phyloP scores from a whole-genome alignment of 2,888 invertebrate species.

The Prosapia bicincta region DNA sequence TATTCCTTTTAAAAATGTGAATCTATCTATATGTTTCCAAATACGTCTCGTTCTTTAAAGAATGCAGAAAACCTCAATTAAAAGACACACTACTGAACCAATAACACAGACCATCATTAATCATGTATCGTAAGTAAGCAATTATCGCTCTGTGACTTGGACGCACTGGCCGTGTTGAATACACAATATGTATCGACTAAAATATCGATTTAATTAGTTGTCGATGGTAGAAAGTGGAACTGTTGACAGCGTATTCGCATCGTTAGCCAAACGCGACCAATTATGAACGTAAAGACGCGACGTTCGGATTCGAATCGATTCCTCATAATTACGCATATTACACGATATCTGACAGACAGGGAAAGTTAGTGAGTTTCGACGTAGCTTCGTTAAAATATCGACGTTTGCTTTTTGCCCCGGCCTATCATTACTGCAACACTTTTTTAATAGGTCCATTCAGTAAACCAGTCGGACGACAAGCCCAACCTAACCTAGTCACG shows the following conservation, averaged over 20 bases:
- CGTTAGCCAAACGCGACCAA: not conserved
- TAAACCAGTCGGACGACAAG: not conserved
- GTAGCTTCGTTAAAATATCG: not conserved
- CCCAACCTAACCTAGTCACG: not conserved
- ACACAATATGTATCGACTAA: conserved; percentile 16
- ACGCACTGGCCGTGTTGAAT: not conserved
- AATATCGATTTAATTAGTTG: conserved; percentile 24
- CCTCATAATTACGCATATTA: not conserved
- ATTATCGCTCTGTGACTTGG: not conserved
- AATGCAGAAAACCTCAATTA: not conserved
- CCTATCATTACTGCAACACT: not conserved
- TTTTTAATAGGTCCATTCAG: not conserved
- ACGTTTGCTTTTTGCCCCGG: not conserved
- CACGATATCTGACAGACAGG: not conserved
- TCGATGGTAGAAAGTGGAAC: not conserved
- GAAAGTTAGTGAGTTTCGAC: not conserved
- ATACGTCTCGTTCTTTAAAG: no score
- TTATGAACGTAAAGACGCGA: not conserved
- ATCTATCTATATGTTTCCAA: no score
- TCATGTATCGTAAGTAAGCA: not conserved
- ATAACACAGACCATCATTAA: not conserved
- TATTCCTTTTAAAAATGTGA: no score
- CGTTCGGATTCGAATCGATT: not conserved
- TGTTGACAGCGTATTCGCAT: not conserved
- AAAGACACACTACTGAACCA: not conserved